These are phyloP conservation scores for Osmerus eperlanus DNA, from an alignment of 2,113 vertebrate genomes.

Conservation along the genomic window DNA sequence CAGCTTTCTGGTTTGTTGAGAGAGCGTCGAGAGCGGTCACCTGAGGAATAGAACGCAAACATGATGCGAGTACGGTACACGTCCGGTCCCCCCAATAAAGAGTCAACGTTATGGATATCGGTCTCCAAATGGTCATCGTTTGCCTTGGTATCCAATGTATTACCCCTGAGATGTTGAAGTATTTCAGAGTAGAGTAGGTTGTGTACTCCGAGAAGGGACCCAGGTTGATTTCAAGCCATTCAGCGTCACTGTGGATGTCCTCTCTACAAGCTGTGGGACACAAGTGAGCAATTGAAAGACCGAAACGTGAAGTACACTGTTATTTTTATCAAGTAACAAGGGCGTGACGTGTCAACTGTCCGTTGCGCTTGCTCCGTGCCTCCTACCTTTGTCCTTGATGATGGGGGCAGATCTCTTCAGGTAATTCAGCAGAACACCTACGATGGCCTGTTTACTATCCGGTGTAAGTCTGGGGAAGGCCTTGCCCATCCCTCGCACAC, in stretches of 20 bases:
- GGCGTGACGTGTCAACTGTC: neutral
- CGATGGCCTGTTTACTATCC: neutral
- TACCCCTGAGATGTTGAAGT: conserved; percentile 33
- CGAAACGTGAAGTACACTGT: neutral
- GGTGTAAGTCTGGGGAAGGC: neutral
- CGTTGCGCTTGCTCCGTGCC: neutral
- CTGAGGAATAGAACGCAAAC: neutral
- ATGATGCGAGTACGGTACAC: neutral
- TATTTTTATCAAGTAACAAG: neutral
- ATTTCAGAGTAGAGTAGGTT: conserved; percentile 4
- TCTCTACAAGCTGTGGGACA: neutral
- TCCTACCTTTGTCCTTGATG: conserved; percentile 22
- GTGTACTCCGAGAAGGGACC: conserved; percentile 1
- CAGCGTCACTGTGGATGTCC: neutral
- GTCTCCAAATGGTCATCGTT: neutral
- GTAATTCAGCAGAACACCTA: conserved; percentile 20
- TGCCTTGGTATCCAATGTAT: neutral
- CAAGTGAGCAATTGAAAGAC: neutral
- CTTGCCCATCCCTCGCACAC: conserved; percentile 20
- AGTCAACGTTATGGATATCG: neutral
- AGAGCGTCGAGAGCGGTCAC: conserved; percentile 10
- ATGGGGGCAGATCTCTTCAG: conserved; percentile 1
- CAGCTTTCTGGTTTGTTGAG: conserved; percentile 36
- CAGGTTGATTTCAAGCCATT: conserved; percentile 12
- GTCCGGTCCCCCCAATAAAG: neutral